Conservation (phyloP, 2,113 vertebrate species). For the Grammomys surdaster region DNA sequence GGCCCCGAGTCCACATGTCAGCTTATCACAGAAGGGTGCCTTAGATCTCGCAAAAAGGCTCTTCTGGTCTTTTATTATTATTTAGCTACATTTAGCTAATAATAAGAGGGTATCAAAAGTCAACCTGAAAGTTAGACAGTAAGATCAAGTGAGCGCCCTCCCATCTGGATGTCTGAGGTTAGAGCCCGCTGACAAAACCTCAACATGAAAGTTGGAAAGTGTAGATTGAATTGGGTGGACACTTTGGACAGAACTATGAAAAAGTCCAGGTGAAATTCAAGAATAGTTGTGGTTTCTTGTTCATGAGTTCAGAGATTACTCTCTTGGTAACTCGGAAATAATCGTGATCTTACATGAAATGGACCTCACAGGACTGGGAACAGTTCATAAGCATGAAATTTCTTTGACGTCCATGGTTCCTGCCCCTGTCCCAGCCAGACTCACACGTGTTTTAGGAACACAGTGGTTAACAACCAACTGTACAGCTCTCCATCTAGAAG, state of each 20-base stretch:
- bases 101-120: not conserved
- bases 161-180: not conserved
- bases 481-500: not conserved
- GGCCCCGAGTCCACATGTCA: rapidly evolving
- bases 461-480: not conserved
- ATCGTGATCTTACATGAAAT: slow-evolving; percentile 16
- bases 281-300: not conserved
- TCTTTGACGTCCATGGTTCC: not conserved
- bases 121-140: slow-evolving; percentile 54
- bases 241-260: not conserved
- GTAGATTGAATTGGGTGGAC: not conserved
- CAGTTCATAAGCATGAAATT: not conserved
- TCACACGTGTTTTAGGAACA: not conserved
- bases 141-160: not conserved
- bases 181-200: not conserved
- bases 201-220: not conserved
- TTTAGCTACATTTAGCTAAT: not conserved
- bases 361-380: not conserved
- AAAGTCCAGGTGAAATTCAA: not conserved
- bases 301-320: not conserved
- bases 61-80: not conserved
- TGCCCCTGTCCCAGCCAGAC: not conserved
- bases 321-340: not conserved
- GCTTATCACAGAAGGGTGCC: not conserved
- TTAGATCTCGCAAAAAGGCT: not conserved